Base-by-base conservation (phyloP, 2,888 invertebrate species). In the Temnothorax ravouxi region DNA sequence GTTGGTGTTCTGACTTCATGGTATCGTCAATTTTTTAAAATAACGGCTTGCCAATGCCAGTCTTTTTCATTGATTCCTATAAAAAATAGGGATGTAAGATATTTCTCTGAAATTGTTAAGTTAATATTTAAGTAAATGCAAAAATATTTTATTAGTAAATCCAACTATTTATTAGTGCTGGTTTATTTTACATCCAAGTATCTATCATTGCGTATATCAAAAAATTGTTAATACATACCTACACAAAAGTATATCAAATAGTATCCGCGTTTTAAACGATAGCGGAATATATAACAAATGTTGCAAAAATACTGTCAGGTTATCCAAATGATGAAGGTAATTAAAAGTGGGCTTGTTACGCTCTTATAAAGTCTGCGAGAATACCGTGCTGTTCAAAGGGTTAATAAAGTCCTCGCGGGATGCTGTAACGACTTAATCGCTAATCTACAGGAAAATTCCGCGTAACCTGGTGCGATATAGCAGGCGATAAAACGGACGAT, bases 371-470 rank as follows among this genome's bases (percentile, higher is more conserved):
- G 18, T 44, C 13, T 21, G 21, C 34, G 21, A 34, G 47, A 69
- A 59, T 79, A 67, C 25, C 29, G 11, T 44, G 15, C 21, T 34
- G 15, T 6, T 54, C 67, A 66, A 50, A 54, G 44, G 52, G 3
- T 77, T 77, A 77, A 69, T 79, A 79, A 69, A 79, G 79, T 69
- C 54, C 69, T 79, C 34, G 56, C 13, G 44, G 44, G 76, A 38
- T 47, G 59, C 29, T 29, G 34, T 44, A 29, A 79, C 47, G 18
- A 34, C 59, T 80, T 80, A 47, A 80, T 80, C 71, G 47, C 25
- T 80, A 71, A 71, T 80, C 47, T 80, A 79, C 71, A 80, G 69
- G 71, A 59, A 71, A 80, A 71, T 59, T 59, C 18, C 9, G 67
- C 67, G 59, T 80, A 80, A 80, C 59, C 34, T 47, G 69, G 59